Conservation (phyloP, 2,113 vertebrate species). For the Pachyramphus minor region DNA sequence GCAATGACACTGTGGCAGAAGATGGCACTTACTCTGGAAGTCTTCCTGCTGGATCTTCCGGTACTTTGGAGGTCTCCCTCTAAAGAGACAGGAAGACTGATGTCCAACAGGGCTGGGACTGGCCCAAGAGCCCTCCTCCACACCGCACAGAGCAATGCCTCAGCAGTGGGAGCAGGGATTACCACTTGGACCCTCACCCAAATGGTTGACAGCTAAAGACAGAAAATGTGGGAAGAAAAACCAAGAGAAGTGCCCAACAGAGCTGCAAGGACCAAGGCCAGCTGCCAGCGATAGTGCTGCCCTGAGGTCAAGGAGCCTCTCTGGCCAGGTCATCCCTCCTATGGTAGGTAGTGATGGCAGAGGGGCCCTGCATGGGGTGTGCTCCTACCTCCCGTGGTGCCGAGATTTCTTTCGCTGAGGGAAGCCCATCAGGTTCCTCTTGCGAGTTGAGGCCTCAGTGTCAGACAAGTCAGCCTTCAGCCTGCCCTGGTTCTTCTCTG, state of each 20-base stretch:
- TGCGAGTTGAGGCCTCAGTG: slow-evolving; percentile 80
- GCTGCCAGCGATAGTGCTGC: neutral
- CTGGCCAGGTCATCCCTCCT: neutral
- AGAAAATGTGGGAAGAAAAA: neutral
- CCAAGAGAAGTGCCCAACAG: neutral
- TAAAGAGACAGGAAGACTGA: slow-evolving; percentile 64
- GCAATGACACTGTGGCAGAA: neutral
- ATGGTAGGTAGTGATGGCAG: neutral
- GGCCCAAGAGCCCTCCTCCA: neutral
- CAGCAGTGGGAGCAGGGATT: neutral
- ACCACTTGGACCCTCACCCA: neutral
- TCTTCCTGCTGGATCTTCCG: slow-evolving; percentile 90
- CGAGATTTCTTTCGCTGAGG: slow-evolving; percentile 91
- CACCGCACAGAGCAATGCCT: neutral
- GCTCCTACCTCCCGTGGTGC: slow-evolving; percentile 88
- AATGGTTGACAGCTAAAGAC: neutral
- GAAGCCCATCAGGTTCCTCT: slow-evolving; percentile 84
- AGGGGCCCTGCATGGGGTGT: neutral
- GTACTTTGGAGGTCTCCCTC: slow-evolving; percentile 95
- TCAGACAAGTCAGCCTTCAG: slow-evolving; percentile 89
- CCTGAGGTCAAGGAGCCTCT: neutral
- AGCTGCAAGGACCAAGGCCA: neutral
- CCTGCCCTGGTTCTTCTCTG: slow-evolving; percentile 93
- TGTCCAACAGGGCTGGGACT: neutral
- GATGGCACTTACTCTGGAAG: slow-evolving; percentile 84